Base-by-base conservation (phyloP, 2,888 invertebrate genomes). In the Hirudinaria manillensis region DNA sequence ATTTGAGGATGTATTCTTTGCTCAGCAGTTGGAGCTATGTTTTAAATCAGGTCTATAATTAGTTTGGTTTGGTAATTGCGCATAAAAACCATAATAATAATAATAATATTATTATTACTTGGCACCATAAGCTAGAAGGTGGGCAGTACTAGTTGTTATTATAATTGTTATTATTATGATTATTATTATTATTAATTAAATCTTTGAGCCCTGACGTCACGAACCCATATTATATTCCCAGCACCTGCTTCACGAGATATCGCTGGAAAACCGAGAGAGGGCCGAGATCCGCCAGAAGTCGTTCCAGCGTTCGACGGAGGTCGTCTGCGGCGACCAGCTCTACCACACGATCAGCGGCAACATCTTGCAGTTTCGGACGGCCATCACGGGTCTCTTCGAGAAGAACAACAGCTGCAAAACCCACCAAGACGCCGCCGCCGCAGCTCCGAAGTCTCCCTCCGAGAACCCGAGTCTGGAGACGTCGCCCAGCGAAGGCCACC, bases 311-410 rank as follows among this genome's bases (percentile, higher is more conserved):
- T 61, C 61, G 1, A 68, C 32, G 3, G 68, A 68, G 36, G 36
- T 68, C 36, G n/a, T 68, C 4, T 68, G 32, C n/a, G 36, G 36
- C 36, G 68, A 68, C 32, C 68, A 68, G 36, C 68, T 32, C n/a
- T 68, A 68, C 36, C 68, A 68, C 34, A 68, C 68, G 32, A 68
- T 68, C 68, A 68, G 68, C 32, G 68, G 68, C n/a, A 68, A 68
- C 68, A 68, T 68, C 3, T 29, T 34, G 2, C 68, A 24, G 34
- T 68, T 68, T 16, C 3, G 68, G n/a, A 36, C 68, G 1, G 34
- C 32, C 68, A 68, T 68, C 2, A 32, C 34, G 13, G 36, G 32
- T 24, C 68, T 68, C 29, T 68, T 68, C 68, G 61, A 61, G 61
- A 61, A 61, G 10, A 61, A 61, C 61, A 61, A 61, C 61, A 61